Percentiles rank a stretch among this genome's conserved stretches.
Conservation (phyloP, 2,113 vertebrate genomes). For the Carassius gibelio region DNA sequence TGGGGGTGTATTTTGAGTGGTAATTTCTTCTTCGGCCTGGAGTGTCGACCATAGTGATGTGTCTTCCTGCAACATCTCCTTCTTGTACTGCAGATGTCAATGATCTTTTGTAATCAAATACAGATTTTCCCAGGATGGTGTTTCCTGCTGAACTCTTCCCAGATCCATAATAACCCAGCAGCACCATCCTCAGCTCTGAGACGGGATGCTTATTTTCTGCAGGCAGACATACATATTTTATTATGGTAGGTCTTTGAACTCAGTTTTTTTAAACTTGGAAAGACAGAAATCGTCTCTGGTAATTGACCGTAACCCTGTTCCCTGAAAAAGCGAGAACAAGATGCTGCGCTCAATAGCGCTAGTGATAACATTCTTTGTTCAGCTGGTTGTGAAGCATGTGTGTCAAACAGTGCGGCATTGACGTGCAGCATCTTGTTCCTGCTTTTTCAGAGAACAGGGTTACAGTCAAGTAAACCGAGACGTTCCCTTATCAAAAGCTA, state of each 20-base stretch:
- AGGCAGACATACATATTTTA: too few species aligned
- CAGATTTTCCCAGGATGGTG: conserved; percentile 7
- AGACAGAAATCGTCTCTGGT: too few species aligned
- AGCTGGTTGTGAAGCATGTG: too few species aligned
- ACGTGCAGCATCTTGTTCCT: too few species aligned
- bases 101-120: background rate
- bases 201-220: background rate
- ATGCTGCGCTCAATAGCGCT: too few species aligned
- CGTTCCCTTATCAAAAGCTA: too few species aligned
- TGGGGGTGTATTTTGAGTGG: background rate
- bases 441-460: too few species aligned
- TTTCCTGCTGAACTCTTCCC: conserved; percentile 19
- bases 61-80: conserved; percentile 5
- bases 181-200: conserved; percentile 4
- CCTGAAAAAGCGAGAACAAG: too few species aligned
- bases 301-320: too few species aligned
- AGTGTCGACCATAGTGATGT: background rate
- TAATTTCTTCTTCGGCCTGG: conserved; percentile 9
- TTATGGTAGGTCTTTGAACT: background rate
- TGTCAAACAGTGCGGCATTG: too few species aligned
- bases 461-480: too few species aligned
- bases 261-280: background rate
- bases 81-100: background rate
- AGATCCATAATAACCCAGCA: background rate
- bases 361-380: too few species aligned